phyloP scores from a whole-genome alignment of 2,888 invertebrate genomes.

The Pecten maximus region DNA sequence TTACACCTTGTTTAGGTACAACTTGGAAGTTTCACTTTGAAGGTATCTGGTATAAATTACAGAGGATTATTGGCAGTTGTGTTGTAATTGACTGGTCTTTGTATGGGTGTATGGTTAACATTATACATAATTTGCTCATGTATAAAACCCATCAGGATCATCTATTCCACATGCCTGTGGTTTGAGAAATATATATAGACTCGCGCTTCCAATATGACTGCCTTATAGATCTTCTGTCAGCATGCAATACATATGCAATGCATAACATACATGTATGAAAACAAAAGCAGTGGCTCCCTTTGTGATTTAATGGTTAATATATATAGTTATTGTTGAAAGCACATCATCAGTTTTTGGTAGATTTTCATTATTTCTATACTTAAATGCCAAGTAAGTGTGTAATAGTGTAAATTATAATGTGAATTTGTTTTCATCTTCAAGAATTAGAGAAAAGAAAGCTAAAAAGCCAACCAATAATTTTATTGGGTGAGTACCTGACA shows the following conservation, averaged over 20 bases:
- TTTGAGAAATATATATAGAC: not conserved
- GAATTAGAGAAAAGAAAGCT: constrained; percentile 68
- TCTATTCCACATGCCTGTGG: constrained; percentile 18
- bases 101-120: not conserved
- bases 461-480: constrained; percentile 47
- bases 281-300: not conserved
- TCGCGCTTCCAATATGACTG: not conserved
- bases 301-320: not conserved
- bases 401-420: not conserved
- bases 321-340: not conserved
- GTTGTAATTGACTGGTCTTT: constrained; percentile 4
- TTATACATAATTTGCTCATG: not conserved
- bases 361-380: not conserved
- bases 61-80: not conserved
- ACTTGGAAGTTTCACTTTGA: not conserved
- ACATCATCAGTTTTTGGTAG: not conserved
- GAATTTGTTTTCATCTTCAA: constrained; percentile 55
- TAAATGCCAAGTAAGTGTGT: not conserved
- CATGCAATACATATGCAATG: not conserved
- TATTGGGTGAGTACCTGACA: constrained; percentile 9
- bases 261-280: not conserved
- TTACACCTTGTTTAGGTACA: not conserved
- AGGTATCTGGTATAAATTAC: not conserved
- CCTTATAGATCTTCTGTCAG: not conserved
- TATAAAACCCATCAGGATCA: not conserved